Evolutionary conservation across 2,113 vertebrate species (phyloP).

Genomic region (Tupaia chinensis): DNA sequence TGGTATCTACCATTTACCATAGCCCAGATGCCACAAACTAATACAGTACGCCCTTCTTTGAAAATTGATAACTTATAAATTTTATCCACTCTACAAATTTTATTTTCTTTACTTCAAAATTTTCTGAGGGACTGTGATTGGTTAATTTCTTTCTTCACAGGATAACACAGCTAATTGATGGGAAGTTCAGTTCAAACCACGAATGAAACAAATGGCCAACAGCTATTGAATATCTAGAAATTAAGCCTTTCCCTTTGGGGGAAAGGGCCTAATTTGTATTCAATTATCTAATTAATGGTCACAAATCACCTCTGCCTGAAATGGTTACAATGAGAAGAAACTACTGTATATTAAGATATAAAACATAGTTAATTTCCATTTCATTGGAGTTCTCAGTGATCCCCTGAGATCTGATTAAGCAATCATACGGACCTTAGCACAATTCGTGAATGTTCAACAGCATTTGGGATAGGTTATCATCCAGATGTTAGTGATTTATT

Average conservation of each 20-base stretch:
- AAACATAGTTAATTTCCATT: conserved; percentile 54
- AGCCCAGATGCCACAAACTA: background rate
- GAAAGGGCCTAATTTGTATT: conserved; percentile 45
- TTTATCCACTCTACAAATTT: background rate
- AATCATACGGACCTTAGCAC: background rate
- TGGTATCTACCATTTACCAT: background rate
- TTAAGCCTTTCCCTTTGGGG: conserved; percentile 8
- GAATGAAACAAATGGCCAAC: background rate
- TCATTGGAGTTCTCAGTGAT: background rate
- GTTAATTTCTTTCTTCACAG: background rate
- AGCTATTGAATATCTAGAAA: conserved; percentile 46
- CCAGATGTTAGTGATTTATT: conserved; percentile 29
- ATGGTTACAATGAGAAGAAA: conserved; percentile 21
- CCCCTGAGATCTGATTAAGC: conserved; percentile 51
- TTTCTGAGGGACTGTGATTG: background rate
- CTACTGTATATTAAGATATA: background rate
- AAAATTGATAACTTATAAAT: background rate
- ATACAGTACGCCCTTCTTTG: background rate
- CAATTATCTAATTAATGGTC: conserved; percentile 59
- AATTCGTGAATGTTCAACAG: background rate
- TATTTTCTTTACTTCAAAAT: background rate
- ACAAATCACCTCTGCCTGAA: conserved; percentile 45
- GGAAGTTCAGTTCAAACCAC: background rate
- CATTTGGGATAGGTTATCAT: background rate
- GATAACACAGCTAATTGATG: background rate